Evolutionary conservation across 2,113 vertebrate species (phyloP).

Genomic region (Leptocoma aspasia): DNA sequence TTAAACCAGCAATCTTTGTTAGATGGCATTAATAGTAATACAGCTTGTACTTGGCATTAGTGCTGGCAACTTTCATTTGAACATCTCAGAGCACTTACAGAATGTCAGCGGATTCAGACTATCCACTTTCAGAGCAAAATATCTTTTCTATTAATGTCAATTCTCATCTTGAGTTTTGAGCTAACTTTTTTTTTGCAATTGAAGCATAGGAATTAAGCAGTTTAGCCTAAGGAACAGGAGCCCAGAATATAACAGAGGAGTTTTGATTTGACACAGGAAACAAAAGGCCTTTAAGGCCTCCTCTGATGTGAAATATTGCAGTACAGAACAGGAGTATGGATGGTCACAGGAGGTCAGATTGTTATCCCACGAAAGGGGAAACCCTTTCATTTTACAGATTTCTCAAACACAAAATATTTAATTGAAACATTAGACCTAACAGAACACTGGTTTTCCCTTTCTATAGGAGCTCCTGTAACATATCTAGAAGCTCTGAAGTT

Average conservation of each 20-base stretch:
- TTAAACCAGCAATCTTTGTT: constrained; percentile 4
- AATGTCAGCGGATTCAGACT: neutral
- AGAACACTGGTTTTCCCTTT: neutral
- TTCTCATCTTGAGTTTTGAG: neutral
- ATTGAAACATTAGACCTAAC: neutral
- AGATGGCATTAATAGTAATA: constrained; percentile 14
- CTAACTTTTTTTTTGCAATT: neutral
- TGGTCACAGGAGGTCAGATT: neutral
- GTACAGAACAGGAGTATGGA: neutral
- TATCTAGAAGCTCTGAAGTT: neutral
- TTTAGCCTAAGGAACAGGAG: neutral
- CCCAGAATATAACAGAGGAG: neutral
- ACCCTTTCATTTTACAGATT: neutral
- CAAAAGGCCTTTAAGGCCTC: neutral
- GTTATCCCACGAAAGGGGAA: neutral
- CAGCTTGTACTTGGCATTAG: neutral
- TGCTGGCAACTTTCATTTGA: neutral
- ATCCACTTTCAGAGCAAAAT: neutral
- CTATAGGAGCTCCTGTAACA: neutral
- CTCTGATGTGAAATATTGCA: neutral
- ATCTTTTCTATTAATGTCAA: neutral
- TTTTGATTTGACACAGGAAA: neutral
- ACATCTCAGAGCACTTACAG: neutral
- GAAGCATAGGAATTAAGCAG: neutral
- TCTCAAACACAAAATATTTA: neutral